phyloP scores from a whole-genome alignment of 2,113 vertebrate genomes.

The Anguilla rostrata region DNA sequence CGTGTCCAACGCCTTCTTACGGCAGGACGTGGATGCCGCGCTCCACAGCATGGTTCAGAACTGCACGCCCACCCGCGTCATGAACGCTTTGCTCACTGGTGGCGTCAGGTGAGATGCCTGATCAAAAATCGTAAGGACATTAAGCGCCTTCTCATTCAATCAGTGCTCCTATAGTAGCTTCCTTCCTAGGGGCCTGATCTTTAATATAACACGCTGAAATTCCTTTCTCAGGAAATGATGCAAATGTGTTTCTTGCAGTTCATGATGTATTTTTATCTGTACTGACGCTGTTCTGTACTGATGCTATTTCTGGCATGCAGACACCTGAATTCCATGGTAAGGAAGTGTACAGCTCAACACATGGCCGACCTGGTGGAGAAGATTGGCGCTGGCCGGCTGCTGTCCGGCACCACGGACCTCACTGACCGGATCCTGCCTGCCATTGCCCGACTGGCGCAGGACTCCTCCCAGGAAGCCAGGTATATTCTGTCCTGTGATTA shows the following conservation, averaged over 20 bases:
- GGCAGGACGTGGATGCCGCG: conserved; percentile 88
- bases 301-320: conserved; percentile 56
- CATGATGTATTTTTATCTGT: neutral
- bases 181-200: neutral
- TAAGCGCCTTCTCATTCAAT: neutral
- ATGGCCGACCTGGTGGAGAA: conserved; percentile 74
- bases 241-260: neutral
- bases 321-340: conserved; percentile 83
- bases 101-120: conserved; percentile 78
- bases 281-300: neutral
- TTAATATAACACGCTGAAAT: no score
- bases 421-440: conserved; percentile 84
- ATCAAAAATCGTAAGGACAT: neutral
- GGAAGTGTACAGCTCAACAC: conserved; percentile 85
- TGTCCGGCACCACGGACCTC: conserved; percentile 73
- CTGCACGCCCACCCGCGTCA: conserved; percentile 83
- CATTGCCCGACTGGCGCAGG: conserved; percentile 78
- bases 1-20: conserved; percentile 88
- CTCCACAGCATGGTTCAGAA: conserved; percentile 87
- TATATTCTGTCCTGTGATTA: conserved; percentile 37
- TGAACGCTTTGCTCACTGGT: conserved; percentile 81
- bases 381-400: conserved; percentile 74
- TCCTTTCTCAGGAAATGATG: no score
- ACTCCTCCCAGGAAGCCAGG: conserved; percentile 90
- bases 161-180: neutral